A percentile compares a stretch with the other conserved stretches of the same genome.
phyloP scores from a whole-genome alignment of 35 echinoderm and acorn worm species.

The Nesometra sesokonis region DNA sequence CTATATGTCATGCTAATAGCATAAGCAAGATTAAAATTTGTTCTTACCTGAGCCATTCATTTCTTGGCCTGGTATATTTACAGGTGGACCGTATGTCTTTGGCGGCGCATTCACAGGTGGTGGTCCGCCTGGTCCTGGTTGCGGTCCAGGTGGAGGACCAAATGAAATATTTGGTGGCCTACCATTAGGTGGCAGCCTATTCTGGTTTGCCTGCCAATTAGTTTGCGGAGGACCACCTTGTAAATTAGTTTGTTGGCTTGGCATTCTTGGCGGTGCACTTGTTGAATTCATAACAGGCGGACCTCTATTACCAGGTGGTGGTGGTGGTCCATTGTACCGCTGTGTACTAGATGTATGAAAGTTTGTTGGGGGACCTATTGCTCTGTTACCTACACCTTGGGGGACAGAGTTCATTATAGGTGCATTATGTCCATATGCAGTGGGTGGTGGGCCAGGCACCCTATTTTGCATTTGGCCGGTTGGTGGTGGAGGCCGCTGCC shows the following conservation, averaged over 20 bases:
- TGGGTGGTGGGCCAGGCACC: constrained; percentile 5
- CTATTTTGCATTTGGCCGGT: background rate
- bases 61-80: background rate
- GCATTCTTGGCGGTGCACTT: background rate
- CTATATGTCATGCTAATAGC: too few species aligned
- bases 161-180: background rate
- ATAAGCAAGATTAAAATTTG: too few species aligned
- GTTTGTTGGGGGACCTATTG: background rate
- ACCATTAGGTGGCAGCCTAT: background rate
- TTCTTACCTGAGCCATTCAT: background rate
- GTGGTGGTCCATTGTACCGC: background rate
- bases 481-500: background rate
- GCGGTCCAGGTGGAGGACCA: background rate
- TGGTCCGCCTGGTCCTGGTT: background rate
- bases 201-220: background rate
- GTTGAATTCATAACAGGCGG: background rate
- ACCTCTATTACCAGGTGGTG: background rate
- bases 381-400: background rate
- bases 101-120: background rate
- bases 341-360: background rate
- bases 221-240: background rate
- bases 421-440: background rate
- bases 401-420: background rate
- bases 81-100: background rate
- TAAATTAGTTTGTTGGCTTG: background rate